Base-by-base conservation (phyloP, 2,113 vertebrate genomes). In the Xenopus laevis region DNA sequence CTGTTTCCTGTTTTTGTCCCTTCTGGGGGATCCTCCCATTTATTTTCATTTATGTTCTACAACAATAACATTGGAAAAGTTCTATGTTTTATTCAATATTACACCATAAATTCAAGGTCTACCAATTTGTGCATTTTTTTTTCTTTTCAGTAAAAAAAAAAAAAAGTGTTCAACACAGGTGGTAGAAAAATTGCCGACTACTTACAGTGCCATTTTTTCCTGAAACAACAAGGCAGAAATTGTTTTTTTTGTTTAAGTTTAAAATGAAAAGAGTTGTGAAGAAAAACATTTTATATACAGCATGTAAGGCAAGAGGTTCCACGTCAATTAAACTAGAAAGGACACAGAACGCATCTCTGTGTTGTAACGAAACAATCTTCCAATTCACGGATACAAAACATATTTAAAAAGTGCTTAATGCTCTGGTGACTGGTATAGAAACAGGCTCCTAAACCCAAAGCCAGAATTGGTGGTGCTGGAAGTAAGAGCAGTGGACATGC, bases 91-190 rank as follows among this genome's bases (percentile, higher is more conserved):
- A 77, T 77, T 77, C 59, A 69, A 57, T 69, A 67, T 57, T 77
- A 77, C 74, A 77, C 66, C 50, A 77, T 60, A 77, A 70, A 70
- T 77, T 77, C 27, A 77, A 70, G 46, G 33, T 70, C 59, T 75
- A 77, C 74, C 66, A 77, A 76, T 64, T 77, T 77, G 74, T 77
- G 74, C 74, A 77, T 4, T 60, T 60, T 70, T 77, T 77, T 64
- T 30, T 44, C 52, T 64, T 40, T 40, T 33, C 27, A 70, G 69
- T 70, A 27, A 27, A 27, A 27, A 27, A 27, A 27, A 77, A 74
- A 65, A 65, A 45, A 77, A 63, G 59, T 52, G 58, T 60, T 61
- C 30, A 70, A 77, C 69, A 77, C 50, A 70, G 45, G 67, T 69
- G 74, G 67, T 77, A 77, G 74, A 68, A 70, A 77, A 40, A 40